These are phyloP conservation scores for Drosophila pachea DNA, from an alignment of 1,140 invertebrate species.

Conservation along the genomic window DNA sequence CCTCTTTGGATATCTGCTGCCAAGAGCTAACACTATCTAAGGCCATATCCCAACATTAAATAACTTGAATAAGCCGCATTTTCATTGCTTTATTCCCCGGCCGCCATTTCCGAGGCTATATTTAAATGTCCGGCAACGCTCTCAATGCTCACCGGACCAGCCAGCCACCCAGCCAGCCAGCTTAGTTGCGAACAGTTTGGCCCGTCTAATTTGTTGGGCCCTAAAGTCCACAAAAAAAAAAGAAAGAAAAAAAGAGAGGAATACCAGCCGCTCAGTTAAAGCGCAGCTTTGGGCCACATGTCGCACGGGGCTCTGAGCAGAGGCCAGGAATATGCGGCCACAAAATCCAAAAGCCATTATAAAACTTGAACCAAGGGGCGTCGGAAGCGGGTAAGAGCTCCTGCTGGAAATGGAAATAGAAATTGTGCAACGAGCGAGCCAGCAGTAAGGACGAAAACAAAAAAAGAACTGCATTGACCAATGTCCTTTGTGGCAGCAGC, in stretches of 20 bases:
- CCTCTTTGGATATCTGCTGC: too few relatives aligned
- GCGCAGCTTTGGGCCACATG: slow-evolving; percentile 8
- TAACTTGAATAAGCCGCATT: too few relatives aligned
- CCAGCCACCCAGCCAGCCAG: slow-evolving; percentile 13
- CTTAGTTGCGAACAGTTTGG: slow-evolving; percentile 8
- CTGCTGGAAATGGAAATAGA: slow-evolving; percentile 48
- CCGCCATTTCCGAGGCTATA: too few relatives aligned
- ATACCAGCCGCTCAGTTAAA: slow-evolving; percentile 21
- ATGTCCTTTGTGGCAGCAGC: slow-evolving; percentile 64
- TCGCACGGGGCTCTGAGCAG: slow-evolving; percentile 15
- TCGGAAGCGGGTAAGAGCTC: slow-evolving; percentile 1
- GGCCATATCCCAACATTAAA: too few relatives aligned
- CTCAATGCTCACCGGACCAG: not conserved
- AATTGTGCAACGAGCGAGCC: slow-evolving; percentile 33
- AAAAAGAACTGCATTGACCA: slow-evolving; percentile 27
- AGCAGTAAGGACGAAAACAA: slow-evolving; percentile 3
- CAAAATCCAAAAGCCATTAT: slow-evolving; percentile 67
- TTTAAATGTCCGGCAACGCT: slow-evolving; percentile 1
- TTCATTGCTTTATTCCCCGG: too few relatives aligned
- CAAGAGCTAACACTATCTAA: too few relatives aligned
- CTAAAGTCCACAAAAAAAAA: not conserved
- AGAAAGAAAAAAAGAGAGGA: not conserved
- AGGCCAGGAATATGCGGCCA: slow-evolving; percentile 14
- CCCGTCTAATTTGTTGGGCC: slow-evolving; percentile 30
- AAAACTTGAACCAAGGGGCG: slow-evolving; percentile 26